A percentile compares a stretch with the other conserved stretches of the same genome.
phyloP scores from a whole-genome alignment of 2,113 vertebrate genomes.

The Entelurus aequoreus region DNA sequence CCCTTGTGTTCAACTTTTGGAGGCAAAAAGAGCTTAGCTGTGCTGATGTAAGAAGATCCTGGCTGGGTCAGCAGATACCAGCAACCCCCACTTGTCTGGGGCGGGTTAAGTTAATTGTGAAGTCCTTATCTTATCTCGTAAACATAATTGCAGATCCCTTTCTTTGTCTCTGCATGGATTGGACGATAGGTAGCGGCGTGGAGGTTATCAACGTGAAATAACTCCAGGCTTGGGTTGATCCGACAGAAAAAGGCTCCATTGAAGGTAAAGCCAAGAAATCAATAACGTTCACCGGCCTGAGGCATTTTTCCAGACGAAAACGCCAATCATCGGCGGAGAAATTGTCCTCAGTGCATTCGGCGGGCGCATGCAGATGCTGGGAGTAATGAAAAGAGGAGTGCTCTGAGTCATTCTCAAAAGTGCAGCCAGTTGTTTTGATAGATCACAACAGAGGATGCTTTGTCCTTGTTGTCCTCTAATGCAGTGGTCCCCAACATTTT shows the following conservation, averaged over 20 bases:
- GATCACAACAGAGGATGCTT: not conserved
- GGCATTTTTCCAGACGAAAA: not conserved
- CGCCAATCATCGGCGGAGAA: too few species aligned
- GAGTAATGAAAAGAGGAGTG: not conserved
- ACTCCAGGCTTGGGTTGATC: slow-evolving; percentile 18
- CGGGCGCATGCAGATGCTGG: not conserved
- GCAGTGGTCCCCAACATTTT: too few species aligned
- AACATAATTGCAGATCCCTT: slow-evolving; percentile 62
- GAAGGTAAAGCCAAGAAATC: not conserved
- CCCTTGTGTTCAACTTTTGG: slow-evolving; percentile 66
- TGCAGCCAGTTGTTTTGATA: not conserved
- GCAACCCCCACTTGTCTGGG: slow-evolving; percentile 51
- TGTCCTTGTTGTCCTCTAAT: not conserved
- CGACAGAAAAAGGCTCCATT: not conserved
- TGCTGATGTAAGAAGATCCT: slow-evolving; percentile 39
- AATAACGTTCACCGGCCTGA: not conserved
- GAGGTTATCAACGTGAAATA: slow-evolving; percentile 56
- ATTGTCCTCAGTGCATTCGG: not conserved
- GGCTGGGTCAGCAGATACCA: slow-evolving; percentile 66
- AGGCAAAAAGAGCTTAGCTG: slow-evolving; percentile 19
- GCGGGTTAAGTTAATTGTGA: slow-evolving; percentile 62
- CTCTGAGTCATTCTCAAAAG: not conserved
- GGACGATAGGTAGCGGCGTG: slow-evolving; percentile 40
- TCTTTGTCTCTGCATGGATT: slow-evolving; percentile 48
- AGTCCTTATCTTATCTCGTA: slow-evolving; percentile 64